Evolutionary conservation across 37 sponge, comb jelly and placozoan genomes (phyloP), one percentile per base, ranked within the genome.

Genomic region (Cladorhizidae sp.): DNA sequence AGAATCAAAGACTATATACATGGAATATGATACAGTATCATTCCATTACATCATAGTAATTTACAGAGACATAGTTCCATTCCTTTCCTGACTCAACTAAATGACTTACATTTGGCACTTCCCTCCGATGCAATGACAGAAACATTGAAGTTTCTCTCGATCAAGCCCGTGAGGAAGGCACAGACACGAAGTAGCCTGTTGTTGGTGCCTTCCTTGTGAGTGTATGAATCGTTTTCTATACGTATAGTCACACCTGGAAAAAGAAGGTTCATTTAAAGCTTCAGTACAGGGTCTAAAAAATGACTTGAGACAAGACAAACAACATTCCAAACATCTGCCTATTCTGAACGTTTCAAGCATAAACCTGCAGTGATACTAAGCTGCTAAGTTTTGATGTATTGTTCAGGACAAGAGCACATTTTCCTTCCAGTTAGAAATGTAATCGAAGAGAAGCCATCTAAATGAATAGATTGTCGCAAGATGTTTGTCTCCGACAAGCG

Each of bases 21-120:
- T 51, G 31, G 6, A 32, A 45, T 15, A 25, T 12, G 54, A 54
- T 28, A 11, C 8, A 28, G 12, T 17, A 61, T 45, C 49, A 45
- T 45, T 45, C 5, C 49, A 45, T 45, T 9, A 45, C 9, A 45
- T 45, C 5, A 45, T 12, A 9, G 9, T 45, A 45, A 45, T 45
- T 45, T 9, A 45, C 49, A 45, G 8, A 45, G 49, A 5, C 9
- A 45, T 45, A 45, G 9, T 45, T 12, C 49, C 5, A 9, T 12
- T 9, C 9, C 5, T 45, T 45, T 45, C 9, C 49, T 45, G 5
- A 45, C 9, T 45, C 9, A 45, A 12, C 9, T 45, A n/a, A n/a
- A n/a, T 45, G 5, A 45, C 62, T 61, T 59, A 76, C 77, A 2
- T 51, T 25, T 40, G 57, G 77, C 77, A 40, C 43, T 76, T 38